Evolutionary conservation across 35 echinoderm and acorn worm species (phyloP).

Genomic region (Ophiothrix spiculata): DNA sequence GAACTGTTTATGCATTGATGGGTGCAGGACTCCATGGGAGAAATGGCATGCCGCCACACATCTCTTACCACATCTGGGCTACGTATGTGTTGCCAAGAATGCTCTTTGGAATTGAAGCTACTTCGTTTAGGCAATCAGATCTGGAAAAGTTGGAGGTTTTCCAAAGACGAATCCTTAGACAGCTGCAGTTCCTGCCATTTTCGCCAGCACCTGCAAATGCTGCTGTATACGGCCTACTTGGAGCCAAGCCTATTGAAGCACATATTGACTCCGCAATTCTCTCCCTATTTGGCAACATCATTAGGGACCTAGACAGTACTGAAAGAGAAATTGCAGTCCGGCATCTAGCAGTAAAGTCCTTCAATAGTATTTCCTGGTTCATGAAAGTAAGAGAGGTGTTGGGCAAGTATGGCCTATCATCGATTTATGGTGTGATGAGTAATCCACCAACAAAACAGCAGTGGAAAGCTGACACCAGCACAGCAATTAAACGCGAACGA

Average conservation of each 20-base stretch:
- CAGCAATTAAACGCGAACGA: too few relatives aligned
- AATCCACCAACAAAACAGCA: too few relatives aligned
- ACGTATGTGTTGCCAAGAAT: neutral
- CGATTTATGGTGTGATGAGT: too few relatives aligned
- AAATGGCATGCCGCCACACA: neutral
- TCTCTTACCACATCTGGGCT: neutral
- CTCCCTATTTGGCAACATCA: neutral
- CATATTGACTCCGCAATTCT: neutral
- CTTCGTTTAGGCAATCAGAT: neutral
- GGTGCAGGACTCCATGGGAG: neutral
- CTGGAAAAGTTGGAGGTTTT: neutral
- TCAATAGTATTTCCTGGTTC: too few relatives aligned
- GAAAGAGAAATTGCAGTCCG: too few relatives aligned
- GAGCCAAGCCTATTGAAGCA: neutral
- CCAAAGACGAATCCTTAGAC: neutral
- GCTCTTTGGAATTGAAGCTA: neutral
- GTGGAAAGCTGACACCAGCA: too few relatives aligned
- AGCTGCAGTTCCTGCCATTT: neutral
- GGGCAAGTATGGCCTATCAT: too few relatives aligned
- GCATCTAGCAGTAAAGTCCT: too few relatives aligned
- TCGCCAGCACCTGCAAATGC: neutral
- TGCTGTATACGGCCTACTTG: neutral
- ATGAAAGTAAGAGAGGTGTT: too few relatives aligned
- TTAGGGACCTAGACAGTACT: too few relatives aligned
- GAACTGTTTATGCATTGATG: neutral